A percentile compares a stretch with the other conserved stretches of the same genome.
Conservation (phyloP, 2,113 vertebrate genomes). For the Nestor notabilis region DNA sequence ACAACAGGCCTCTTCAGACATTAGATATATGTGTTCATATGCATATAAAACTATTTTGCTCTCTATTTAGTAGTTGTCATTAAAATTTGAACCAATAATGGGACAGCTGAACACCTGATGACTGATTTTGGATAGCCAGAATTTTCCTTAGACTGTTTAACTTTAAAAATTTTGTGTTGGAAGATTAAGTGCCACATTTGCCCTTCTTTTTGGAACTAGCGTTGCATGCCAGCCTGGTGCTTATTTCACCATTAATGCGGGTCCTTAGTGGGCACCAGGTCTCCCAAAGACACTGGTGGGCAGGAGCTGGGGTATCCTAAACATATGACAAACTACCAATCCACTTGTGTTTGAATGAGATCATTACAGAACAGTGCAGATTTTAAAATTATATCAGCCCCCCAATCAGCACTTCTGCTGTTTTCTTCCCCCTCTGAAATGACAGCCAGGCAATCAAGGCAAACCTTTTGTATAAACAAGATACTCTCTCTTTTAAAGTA, state of each 20-base stretch:
- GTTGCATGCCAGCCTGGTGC: neutral
- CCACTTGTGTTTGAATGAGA: neutral
- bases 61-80: neutral
- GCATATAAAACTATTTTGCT: neutral
- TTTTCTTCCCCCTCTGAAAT: neutral
- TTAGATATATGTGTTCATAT: neutral
- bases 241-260: neutral
- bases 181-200: neutral
- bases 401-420: neutral
- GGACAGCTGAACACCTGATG: neutral
- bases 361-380: neutral
- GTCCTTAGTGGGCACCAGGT: neutral
- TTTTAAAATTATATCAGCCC: neutral
- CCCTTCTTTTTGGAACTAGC: neutral
- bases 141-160: neutral
- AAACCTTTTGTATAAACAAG: neutral
- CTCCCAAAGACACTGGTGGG: neutral
- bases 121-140: neutral
- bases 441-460: neutral
- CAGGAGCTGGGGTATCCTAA: neutral
- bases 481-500: slow-evolving; percentile 46
- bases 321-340: accelerated
- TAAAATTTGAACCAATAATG: neutral
- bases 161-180: neutral
- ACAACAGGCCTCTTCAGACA: neutral